Evolutionary conservation across 2,797 vertebrate species (phyloP), one percentile per base, ranked within the genome.

Genomic region (Acipenser oxyrinchus): DNA sequence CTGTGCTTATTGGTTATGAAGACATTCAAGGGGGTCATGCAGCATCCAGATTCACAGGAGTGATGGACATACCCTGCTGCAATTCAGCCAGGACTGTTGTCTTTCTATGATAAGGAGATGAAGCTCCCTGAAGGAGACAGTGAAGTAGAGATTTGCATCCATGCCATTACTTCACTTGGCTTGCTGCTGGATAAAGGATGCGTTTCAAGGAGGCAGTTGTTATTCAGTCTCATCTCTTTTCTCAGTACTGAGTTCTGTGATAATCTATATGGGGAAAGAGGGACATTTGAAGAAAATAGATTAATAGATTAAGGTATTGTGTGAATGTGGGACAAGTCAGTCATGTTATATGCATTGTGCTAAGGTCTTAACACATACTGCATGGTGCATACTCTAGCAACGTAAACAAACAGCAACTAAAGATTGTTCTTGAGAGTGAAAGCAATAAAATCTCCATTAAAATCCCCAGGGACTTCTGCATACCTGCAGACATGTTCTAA

Each of bases 91-190:
- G 79, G 86, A 80, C 80, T 84, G 81, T 89, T 91, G 88, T 89
- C 84, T 86, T 82, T 76, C 83, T 83, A 84, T 81, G 90, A 90
- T 91, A 91, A 90, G 86, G 84, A 79, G 82, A 79, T 83, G 4
- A 83, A 81, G 81, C 80, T 81, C 81, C 82, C 79, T 81, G 79
- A 62, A 62, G 60, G 18, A 12, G 15, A 8, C 12, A 62, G 60
- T 62, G 60, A 48, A 62, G 60, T 62, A 18, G 12, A 10, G 60
- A 23, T 62, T 23, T 62, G 60, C 60, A 23, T 62, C 18, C 11
- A 8, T 12, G 6, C 60, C 3, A 62, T 58, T 11, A 4, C 12
- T 58, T 2, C 13, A 58, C 55, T 58, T 58, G 55, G 13, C 55
- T 58, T 13, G 13, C 5, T 37, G 18, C 7, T 62, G 60, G 15